These are phyloP conservation scores for Rousettus madagascariensis DNA, from an alignment of 2,797 vertebrate genomes.

Conservation along the genomic window DNA sequence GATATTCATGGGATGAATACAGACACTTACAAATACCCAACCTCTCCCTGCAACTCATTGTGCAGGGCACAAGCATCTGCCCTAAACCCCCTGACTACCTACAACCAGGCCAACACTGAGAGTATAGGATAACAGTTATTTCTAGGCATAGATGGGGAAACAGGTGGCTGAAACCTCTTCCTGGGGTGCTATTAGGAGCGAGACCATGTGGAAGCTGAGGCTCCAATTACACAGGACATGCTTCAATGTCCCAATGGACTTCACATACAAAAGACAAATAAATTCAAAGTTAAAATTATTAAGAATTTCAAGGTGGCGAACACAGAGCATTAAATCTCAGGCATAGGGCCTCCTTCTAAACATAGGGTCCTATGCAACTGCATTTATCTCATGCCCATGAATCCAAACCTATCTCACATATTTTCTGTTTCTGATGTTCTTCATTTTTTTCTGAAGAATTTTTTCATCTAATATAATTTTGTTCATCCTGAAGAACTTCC, in stretches of 20 bases:
- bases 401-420: background rate
- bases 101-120: accelerated
- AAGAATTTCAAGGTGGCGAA: background rate
- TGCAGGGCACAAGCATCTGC: accelerated
- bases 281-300: background rate
- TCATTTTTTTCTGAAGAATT: background rate
- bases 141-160: accelerated
- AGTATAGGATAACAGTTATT: background rate
- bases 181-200: background rate
- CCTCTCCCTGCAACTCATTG: background rate
- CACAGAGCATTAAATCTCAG: background rate
- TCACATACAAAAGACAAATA: background rate
- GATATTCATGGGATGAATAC: background rate
- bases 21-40: background rate
- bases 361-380: accelerated
- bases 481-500: background rate
- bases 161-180: background rate
- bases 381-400: background rate
- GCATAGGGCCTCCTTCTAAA: background rate
- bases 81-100: background rate
- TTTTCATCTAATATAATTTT: background rate
- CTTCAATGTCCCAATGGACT: background rate
- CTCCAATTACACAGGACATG: background rate
- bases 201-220: background rate
- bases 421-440: background rate